Conservation (phyloP, 2,113 vertebrate genomes). For the Anhinga rufa region DNA sequence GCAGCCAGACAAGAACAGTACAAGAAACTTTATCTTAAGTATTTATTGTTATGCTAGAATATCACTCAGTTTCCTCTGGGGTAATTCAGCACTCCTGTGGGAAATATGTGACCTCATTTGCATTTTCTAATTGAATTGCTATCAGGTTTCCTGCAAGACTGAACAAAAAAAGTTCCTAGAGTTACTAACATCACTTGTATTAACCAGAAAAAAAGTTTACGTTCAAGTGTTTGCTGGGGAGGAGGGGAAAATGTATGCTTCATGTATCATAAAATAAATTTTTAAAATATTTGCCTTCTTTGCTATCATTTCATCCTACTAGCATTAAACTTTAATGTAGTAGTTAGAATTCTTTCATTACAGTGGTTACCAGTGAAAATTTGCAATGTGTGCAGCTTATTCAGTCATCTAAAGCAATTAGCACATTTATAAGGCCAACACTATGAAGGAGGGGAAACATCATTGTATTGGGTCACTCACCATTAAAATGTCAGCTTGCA, state of each 20-base stretch:
- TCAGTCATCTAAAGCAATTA: not conserved
- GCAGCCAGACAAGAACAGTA: not conserved
- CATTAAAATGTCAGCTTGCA: not conserved
- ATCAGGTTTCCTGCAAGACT: conserved; percentile 78
- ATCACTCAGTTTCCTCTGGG: conserved; percentile 40
- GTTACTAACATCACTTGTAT: not conserved
- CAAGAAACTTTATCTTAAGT: conserved; percentile 34
- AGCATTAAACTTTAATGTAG: not conserved
- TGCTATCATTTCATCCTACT: not conserved
- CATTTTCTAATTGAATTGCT: conserved; percentile 84
- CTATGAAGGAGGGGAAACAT: not conserved
- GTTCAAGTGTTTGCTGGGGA: not conserved
- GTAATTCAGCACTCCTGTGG: conserved; percentile 52
- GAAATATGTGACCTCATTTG: conserved; percentile 75
- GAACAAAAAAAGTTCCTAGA: conserved; percentile 54
- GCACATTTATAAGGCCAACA: not conserved
- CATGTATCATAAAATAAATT: not conserved
- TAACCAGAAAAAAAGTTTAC: not conserved
- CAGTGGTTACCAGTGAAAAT: not conserved
- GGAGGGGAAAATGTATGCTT: not conserved
- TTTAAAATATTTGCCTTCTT: not conserved
- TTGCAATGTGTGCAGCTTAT: not conserved
- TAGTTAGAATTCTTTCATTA: not conserved
- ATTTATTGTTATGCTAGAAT: conserved; percentile 58
- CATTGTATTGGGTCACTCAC: not conserved